Conservation (phyloP, 2,888 invertebrate species). For the Ophraella communa region DNA sequence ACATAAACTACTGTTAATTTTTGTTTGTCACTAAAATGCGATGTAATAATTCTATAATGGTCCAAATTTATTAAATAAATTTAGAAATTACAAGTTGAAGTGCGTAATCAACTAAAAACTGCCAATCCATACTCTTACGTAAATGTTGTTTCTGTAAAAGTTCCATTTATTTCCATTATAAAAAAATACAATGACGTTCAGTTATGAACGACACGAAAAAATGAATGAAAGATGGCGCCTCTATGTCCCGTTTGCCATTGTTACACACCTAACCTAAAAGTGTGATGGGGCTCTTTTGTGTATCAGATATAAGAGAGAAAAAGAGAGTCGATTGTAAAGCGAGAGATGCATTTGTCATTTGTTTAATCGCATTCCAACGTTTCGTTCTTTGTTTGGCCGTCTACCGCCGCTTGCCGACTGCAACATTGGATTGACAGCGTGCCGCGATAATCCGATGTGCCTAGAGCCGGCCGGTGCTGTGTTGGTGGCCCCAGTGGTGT, state of each 20-base stretch:
- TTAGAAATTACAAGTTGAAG: no score
- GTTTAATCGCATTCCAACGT: conserved; percentile 46
- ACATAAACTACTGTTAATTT: no score
- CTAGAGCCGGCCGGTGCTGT: conserved; percentile 26
- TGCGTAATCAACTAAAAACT: no score
- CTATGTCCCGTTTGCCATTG: conserved; percentile 37
- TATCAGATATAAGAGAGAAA: conserved; percentile 14
- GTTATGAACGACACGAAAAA: conserved; percentile 29
- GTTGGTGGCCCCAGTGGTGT: conserved; percentile 36
- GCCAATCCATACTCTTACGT: no score
- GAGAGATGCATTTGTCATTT: conserved; percentile 45
- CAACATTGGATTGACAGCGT: conserved; percentile 44
- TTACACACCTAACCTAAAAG: conserved; percentile 36
- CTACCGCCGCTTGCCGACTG: conserved; percentile 25
- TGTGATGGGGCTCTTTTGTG: conserved; percentile 37
- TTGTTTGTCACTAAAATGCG: no score
- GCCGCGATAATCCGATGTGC: conserved; percentile 35
- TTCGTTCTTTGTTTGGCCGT: conserved; percentile 38
- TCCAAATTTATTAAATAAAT: no score
- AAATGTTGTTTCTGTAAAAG: not conserved
- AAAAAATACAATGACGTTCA: conserved; percentile 11
- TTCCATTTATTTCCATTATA: conserved; percentile 14
- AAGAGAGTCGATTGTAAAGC: conserved; percentile 24
- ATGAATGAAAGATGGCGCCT: conserved; percentile 50
- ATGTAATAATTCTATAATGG: no score